A percentile compares a stretch with the other conserved stretches of the same genome.
Conservation (phyloP, 1,140 invertebrate species). For the Brachionus angularis region DNA sequence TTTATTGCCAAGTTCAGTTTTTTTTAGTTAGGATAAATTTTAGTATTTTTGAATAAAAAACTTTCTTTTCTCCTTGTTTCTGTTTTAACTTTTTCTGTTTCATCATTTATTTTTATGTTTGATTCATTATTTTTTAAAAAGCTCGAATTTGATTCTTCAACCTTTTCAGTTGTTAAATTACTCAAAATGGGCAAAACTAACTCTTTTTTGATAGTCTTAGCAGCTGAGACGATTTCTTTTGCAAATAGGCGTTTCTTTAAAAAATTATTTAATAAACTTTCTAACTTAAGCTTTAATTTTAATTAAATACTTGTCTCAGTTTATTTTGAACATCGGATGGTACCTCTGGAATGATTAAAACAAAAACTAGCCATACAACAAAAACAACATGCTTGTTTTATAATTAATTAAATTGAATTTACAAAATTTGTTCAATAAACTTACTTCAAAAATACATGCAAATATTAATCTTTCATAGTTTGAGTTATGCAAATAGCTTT, state of each 20-base stretch:
- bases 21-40: no score
- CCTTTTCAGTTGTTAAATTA: no score
- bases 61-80: no score
- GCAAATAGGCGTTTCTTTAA: background rate
- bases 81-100: background rate
- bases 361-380: slow-evolving; percentile 4
- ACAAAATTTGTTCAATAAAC: background rate
- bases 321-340: background rate
- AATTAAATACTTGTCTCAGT: background rate
- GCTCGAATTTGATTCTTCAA: no score
- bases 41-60: no score
- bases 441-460: slow-evolving; percentile 28
- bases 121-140: no score
- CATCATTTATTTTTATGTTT: background rate
- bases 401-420: background rate
- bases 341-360: background rate
- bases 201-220: no score
- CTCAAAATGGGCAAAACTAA: no score
- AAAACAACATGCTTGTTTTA: slow-evolving; percentile 21
- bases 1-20: no score
- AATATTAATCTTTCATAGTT: slow-evolving; percentile 11
- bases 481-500: slow-evolving; percentile 14
- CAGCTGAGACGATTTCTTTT: background rate
- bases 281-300: no score
- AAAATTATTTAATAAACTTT: background rate